Base-by-base conservation (phyloP, 2,113 vertebrate genomes). In the Speoplatyrhinus poulsoni region DNA sequence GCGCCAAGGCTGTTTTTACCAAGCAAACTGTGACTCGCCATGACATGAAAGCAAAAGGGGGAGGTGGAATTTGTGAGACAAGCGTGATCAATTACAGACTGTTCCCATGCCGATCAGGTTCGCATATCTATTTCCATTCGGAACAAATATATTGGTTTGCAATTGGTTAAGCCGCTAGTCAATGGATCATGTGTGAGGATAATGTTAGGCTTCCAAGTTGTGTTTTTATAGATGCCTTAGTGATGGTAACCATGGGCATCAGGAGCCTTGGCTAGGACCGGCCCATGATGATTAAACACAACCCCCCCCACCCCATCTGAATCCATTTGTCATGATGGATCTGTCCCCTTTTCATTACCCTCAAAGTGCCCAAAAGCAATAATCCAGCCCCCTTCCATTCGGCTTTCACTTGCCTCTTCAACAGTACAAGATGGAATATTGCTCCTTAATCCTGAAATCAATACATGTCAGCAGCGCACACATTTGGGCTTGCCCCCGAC, bases 391-490 rank as follows among this genome's bases (percentile, higher is more conserved):
- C 15, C 67, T 76, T 41, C 53, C 59, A 64, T 61, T 47, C 53
- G 36, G 47, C 33, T 33, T 65, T 69, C 47, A 17, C 13, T 11
- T 67, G 80, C 70, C 64, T 84, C 68, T 0, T 76, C 60, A 67
- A 72, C 52, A 58, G 33, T 26, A 57, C 8, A 66, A 65, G 69
- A 68, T 32, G 6, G 41, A 67, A 33, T 62, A 88, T 86, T 65
- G 79, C 82, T 77, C 62, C 47, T 77, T 49, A 63, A 84, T 72
- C 62, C 56, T 12, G 9, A 57, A 72, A 76, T 81, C 80, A 58
- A 32, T 58, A 32, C 19, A 58, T 58, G 26, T 58, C 56, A 58
- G 49, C 60, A 70, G 26, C 26, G 26, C 71, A 59, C 68, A 62
- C 78, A 55, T n/a, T 46, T 60, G 58, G 62, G 8, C 67, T 66